Conservation (phyloP, 1,140 invertebrate species). For the Atta colombica region DNA sequence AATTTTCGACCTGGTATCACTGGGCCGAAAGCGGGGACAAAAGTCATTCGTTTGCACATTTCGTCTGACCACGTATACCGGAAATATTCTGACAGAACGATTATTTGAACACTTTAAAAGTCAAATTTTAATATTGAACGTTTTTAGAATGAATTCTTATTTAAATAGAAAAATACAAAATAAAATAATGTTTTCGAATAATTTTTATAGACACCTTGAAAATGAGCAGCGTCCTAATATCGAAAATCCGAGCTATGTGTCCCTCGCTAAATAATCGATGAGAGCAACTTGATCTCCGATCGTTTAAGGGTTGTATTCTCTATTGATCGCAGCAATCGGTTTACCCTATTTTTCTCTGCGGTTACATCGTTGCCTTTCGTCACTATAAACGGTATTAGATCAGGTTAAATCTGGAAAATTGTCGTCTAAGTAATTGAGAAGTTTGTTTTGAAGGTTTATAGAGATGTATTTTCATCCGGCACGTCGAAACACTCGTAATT, state of each 20-base stretch:
- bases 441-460: neutral
- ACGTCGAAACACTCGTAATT: conserved; percentile 7
- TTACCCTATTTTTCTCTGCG: neutral
- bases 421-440: neutral
- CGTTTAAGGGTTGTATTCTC: neutral
- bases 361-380: neutral
- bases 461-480: neutral
- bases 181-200: neutral
- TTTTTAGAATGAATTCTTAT: neutral
- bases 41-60: conserved; percentile 34
- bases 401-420: neutral
- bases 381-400: neutral
- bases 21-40: neutral
- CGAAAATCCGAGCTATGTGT: neutral
- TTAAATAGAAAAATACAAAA: neutral
- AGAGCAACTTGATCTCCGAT: conserved; percentile 40
- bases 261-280: conserved; percentile 41
- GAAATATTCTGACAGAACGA: conserved; percentile 17
- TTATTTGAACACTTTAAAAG: conserved; percentile 23
- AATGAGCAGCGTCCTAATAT: neutral
- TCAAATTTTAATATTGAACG: conserved; percentile 15
- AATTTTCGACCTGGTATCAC: conserved; percentile 23
- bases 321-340: conserved; percentile 17
- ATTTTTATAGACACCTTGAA: neutral
- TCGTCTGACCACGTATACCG: neutral